phyloP scores from a whole-genome alignment of 2,888 invertebrate species.

The Lasioglossum pauxillum region DNA sequence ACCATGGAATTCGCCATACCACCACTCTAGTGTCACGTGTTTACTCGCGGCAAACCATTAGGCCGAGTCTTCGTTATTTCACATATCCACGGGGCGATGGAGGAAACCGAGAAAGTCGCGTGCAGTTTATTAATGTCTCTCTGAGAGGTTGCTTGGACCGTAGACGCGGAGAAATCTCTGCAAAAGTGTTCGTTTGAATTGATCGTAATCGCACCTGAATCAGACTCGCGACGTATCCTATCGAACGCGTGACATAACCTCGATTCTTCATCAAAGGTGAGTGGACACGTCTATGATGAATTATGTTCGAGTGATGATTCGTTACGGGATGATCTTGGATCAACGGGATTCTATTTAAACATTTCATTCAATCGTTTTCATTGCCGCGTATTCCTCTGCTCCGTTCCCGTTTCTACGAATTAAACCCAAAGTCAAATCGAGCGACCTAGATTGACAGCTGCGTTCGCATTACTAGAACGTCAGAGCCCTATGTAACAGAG shows the following conservation, averaged over 20 bases:
- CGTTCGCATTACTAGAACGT: conserved; percentile 24
- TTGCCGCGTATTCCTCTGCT: background rate
- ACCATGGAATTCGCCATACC: background rate
- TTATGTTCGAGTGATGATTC: background rate
- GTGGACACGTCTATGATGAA: conserved; percentile 10
- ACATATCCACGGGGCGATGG: conserved; percentile 48
- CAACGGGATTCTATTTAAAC: background rate
- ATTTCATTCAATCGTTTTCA: background rate
- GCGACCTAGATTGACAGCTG: conserved; percentile 40
- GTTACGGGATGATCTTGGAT: background rate
- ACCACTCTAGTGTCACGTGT: conserved; percentile 58
- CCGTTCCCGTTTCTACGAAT: background rate
- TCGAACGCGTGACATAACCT: conserved; percentile 61
- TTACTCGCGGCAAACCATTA: conserved; percentile 43
- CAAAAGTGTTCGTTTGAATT: conserved; percentile 25
- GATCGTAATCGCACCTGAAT: conserved; percentile 12
- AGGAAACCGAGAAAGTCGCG: conserved; percentile 64
- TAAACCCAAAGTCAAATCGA: conserved; percentile 13
- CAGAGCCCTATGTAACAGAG: conserved; percentile 16
- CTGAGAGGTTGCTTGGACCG: conserved; percentile 48
- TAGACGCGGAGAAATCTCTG: conserved; percentile 44
- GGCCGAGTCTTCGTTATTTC: conserved; percentile 50
- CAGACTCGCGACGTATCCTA: background rate
- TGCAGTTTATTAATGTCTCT: conserved; percentile 69
- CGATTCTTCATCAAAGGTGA: conserved; percentile 45